phyloP scores from a whole-genome alignment of 2,113 vertebrate species.

The Brachyhypopomus occidentalis region DNA sequence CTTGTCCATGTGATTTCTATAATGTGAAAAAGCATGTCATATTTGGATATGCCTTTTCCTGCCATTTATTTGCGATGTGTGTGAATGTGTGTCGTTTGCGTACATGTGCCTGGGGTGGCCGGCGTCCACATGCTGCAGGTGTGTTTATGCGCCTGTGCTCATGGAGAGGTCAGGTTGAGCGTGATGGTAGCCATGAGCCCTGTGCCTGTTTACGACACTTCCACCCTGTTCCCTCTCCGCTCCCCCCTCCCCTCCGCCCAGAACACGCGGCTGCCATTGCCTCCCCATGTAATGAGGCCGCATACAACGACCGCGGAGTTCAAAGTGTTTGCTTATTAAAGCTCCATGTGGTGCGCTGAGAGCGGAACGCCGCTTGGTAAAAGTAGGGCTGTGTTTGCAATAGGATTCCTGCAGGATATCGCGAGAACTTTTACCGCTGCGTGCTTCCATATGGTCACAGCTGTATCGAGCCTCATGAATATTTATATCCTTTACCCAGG shows the following conservation, averaged over 20 bases:
- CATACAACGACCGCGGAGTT: constrained; percentile 18
- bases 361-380: background rate
- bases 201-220: constrained; percentile 9
- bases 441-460: too few relatives aligned
- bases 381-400: background rate
- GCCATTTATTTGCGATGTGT: background rate
- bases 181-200: background rate
- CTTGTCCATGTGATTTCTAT: background rate
- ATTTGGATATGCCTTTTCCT: background rate
- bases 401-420: too few relatives aligned
- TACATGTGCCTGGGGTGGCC: background rate
- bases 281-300: constrained; percentile 1
- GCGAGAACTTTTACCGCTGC: too few relatives aligned
- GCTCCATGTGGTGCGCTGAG: constrained; percentile 33
- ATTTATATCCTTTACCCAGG: too few relatives aligned
- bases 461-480: too few relatives aligned
- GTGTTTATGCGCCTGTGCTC: constrained; percentile 39
- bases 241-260: constrained; percentile 5
- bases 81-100: background rate
- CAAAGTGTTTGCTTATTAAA: constrained; percentile 45
- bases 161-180: constrained; percentile 36
- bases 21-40: background rate
- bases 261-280: constrained; percentile 34
- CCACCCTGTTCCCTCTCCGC: background rate
- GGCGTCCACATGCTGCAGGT: background rate